Conservation (phyloP, 1,140 invertebrate species). For the Campoletis sonorensis region DNA sequence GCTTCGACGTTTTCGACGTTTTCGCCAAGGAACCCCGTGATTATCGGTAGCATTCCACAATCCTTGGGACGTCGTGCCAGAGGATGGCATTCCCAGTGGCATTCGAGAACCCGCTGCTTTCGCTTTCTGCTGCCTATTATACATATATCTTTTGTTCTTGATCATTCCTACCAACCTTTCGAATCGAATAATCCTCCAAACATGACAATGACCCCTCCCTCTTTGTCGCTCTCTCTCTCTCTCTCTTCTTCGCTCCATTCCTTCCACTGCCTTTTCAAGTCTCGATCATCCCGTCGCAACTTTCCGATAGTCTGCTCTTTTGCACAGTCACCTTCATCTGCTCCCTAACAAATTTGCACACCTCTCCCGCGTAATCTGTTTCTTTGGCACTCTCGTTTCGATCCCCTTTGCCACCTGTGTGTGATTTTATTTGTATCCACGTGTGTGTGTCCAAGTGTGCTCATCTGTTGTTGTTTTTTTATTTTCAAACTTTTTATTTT, state of each 20-base stretch:
- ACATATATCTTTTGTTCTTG: slow-evolving; percentile 7
- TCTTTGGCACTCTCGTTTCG: slow-evolving; percentile 22
- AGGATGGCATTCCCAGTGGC: background rate
- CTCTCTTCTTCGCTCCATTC: background rate
- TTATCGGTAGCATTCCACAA: slow-evolving; percentile 39
- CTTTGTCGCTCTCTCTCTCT: background rate
- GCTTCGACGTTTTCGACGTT: slow-evolving; percentile 46
- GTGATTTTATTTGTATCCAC: too few relatives aligned
- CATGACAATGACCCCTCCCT: background rate
- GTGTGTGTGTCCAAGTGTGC: background rate
- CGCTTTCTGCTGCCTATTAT: background rate
- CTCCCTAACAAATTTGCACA: slow-evolving; percentile 3
- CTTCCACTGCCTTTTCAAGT: background rate
- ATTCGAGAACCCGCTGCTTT: slow-evolving; percentile 22
- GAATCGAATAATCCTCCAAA: slow-evolving; percentile 15
- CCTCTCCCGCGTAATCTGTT: slow-evolving; percentile 16
- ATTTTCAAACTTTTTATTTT: slow-evolving; percentile 52
- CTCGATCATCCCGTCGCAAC: too few relatives aligned
- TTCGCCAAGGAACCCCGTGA: slow-evolving; percentile 31
- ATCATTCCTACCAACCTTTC: slow-evolving; percentile 3
- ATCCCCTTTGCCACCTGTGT: slow-evolving; percentile 3
- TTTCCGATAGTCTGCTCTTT: background rate
- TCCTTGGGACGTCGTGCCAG: slow-evolving; percentile 26
- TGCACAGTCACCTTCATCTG: slow-evolving; percentile 20
- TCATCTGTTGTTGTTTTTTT: background rate